Conservation (phyloP, 2,888 invertebrate genomes). For the Protula sp. region DNA sequence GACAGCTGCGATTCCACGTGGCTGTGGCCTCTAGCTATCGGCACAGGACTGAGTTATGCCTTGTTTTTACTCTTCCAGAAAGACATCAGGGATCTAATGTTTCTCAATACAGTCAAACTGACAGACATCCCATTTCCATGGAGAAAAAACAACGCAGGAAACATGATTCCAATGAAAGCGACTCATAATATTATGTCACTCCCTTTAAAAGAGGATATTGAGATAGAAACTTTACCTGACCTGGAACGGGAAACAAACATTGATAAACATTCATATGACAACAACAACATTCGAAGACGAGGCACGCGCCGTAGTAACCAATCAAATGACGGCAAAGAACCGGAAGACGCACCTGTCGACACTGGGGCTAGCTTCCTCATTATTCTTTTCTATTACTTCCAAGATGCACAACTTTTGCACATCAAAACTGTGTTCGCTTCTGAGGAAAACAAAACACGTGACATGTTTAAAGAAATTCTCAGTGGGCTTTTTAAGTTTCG, state of each 20-base stretch:
- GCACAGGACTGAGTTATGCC: slow-evolving; percentile 20
- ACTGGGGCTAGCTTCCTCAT: slow-evolving; percentile 24
- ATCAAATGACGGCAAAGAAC: background rate
- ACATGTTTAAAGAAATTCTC: slow-evolving; percentile 17
- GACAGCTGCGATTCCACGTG: slow-evolving; percentile 20
- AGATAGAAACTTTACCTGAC: background rate
- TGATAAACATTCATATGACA: background rate
- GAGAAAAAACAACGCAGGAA: too few relatives aligned
- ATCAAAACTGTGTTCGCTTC: slow-evolving; percentile 18
- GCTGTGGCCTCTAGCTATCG: slow-evolving; percentile 21
- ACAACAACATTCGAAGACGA: background rate
- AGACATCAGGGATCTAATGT: slow-evolving; percentile 27
- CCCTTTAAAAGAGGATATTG: background rate
- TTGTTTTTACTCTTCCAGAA: slow-evolving; percentile 27
- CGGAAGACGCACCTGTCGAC: slow-evolving; percentile 10
- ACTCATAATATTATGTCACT: background rate
- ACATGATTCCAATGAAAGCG: too few relatives aligned
- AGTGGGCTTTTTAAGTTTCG: slow-evolving; percentile 22
- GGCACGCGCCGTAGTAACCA: too few relatives aligned
- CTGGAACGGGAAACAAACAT: background rate
- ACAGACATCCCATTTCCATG: slow-evolving; percentile 3
- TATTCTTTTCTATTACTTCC: slow-evolving; percentile 27
- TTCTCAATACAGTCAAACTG: slow-evolving; percentile 9
- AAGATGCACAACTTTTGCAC: slow-evolving; percentile 22
- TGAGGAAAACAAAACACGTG: slow-evolving; percentile 12